Evolutionary conservation across 2,888 invertebrate species (phyloP).

Genomic region (Therioaphis trifolii): DNA sequence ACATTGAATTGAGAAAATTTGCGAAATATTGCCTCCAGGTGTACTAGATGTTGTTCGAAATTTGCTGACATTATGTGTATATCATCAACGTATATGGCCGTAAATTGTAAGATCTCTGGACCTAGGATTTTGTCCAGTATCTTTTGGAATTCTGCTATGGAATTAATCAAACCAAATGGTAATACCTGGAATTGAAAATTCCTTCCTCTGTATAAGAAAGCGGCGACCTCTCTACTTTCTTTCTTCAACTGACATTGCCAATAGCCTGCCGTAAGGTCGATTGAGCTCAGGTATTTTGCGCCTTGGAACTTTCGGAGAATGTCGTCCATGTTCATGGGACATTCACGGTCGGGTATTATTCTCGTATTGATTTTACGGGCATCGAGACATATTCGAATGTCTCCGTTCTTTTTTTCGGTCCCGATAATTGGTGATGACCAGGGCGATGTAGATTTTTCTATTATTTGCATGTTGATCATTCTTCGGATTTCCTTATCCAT

Average conservation of each 20-base stretch:
- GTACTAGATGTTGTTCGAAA: neutral
- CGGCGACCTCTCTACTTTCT: neutral
- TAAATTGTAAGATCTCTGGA: neutral
- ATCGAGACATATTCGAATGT: conserved; percentile 17
- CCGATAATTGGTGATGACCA: conserved; percentile 24
- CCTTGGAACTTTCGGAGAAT: conserved; percentile 14
- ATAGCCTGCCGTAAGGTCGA: no score
- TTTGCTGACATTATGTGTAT: no score
- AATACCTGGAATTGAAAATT: conserved; percentile 3
- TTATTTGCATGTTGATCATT: conserved; percentile 18
- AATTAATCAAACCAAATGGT: conserved; percentile 29
- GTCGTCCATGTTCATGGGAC: neutral
- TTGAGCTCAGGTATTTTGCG: neutral
- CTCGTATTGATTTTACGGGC: conserved; percentile 15
- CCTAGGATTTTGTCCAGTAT: neutral
- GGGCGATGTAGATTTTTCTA: conserved; percentile 8
- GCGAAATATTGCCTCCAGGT: neutral
- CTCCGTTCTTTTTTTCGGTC: conserved; percentile 19
- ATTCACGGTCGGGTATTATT: conserved; percentile 19
- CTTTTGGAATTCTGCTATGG: conserved; percentile 15
- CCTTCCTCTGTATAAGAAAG: neutral
- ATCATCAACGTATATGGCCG: no score
- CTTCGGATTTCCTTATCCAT: neutral
- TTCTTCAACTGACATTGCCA: no score
- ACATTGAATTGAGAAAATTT: neutral